phyloP scores from a whole-genome alignment of 2,888 invertebrate species.

The Exocentrus adspersus region DNA sequence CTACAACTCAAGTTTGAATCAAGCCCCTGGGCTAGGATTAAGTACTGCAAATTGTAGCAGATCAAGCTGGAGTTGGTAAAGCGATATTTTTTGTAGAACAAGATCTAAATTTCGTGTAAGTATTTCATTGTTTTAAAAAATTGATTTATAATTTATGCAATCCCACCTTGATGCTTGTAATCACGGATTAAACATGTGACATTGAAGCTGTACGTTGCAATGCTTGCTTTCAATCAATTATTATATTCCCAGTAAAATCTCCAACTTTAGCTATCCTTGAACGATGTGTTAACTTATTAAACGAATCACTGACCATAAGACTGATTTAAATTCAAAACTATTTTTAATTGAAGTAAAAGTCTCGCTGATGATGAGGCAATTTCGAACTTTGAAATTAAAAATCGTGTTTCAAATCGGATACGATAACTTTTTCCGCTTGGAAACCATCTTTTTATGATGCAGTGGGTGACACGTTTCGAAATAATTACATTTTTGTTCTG shows the following conservation, averaged over 20 bases:
- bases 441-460: background rate
- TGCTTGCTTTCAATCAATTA: too few relatives aligned
- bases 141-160: too few relatives aligned
- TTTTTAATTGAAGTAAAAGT: background rate
- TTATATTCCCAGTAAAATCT: background rate
- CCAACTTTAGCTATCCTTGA: background rate
- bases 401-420: background rate
- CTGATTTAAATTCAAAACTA: background rate
- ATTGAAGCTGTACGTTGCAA: too few relatives aligned
- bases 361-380: background rate
- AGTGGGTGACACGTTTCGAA: background rate
- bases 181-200: too few relatives aligned
- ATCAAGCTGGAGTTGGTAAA: too few relatives aligned
- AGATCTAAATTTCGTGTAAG: too few relatives aligned
- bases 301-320: background rate
- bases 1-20: too few relatives aligned
- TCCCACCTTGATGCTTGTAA: too few relatives aligned
- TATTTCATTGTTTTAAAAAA: too few relatives aligned
- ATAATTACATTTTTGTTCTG: background rate
- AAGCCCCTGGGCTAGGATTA: too few relatives aligned
- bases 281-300: conserved; percentile 1
- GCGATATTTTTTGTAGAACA: too few relatives aligned
- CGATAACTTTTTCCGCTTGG: background rate
- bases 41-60: too few relatives aligned
- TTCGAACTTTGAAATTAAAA: background rate